Conservation (phyloP, 2,888 invertebrate species). For the Agrochola lota region DNA sequence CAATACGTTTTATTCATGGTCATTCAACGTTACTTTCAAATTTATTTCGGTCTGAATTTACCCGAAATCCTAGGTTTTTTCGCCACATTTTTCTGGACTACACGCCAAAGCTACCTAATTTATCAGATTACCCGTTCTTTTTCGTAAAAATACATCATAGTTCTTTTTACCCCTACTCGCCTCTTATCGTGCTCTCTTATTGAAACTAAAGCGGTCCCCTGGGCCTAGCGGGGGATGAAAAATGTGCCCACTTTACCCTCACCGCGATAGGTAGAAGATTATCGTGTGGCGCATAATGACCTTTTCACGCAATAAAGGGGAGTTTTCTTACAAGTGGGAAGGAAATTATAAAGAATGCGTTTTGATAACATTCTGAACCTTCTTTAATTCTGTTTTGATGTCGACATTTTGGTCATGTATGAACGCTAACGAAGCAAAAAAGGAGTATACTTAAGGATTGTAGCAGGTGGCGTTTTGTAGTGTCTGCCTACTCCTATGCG, state of each 20-base stretch:
- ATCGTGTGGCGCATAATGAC: slow-evolving; percentile 71
- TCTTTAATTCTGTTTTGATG: slow-evolving; percentile 5
- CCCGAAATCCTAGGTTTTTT: neutral
- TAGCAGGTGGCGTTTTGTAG: no score
- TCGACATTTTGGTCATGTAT: neutral
- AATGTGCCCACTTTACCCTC: slow-evolving; percentile 75
- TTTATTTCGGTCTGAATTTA: neutral
- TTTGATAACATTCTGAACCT: slow-evolving; percentile 15
- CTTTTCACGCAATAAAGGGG: slow-evolving; percentile 54
- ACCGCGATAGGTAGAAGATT: slow-evolving; percentile 73
- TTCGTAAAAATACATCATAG: slow-evolving; percentile 67
- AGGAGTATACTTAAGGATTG: no score
- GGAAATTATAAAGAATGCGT: slow-evolving; percentile 39
- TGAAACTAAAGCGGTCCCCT: slow-evolving; percentile 83
- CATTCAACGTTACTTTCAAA: neutral
- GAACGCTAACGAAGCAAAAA: no score
- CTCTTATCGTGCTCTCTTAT: slow-evolving; percentile 80
- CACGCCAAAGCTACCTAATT: slow-evolving; percentile 53
- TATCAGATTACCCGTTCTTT: slow-evolving; percentile 64
- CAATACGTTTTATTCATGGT: no score
- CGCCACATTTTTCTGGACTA: neutral
- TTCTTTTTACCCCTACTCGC: slow-evolving; percentile 62
- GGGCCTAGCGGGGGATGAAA: slow-evolving; percentile 78
- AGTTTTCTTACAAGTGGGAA: slow-evolving; percentile 44
- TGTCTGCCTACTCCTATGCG: no score